Evolutionary conservation across 2,888 invertebrate genomes (phyloP), one percentile per base, ranked within the genome.

Genomic region (Acleris sparsana): DNA sequence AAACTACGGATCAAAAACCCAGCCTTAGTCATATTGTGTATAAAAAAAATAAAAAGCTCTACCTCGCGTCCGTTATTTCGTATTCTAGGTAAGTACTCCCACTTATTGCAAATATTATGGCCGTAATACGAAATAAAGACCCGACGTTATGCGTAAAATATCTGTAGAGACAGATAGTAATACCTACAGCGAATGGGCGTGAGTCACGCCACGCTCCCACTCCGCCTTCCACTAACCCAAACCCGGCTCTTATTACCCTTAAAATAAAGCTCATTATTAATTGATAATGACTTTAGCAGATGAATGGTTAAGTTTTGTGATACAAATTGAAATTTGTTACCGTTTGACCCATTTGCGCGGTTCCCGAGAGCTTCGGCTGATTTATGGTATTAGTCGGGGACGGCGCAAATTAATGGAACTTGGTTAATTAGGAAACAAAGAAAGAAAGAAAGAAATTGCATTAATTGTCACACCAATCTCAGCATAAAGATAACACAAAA

Each of bases 251-350:
- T 53, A 52, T 33, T 0, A 1, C 9, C 18, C 0, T n/a, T n/a
- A n/a, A n/a, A 25, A 46, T 48, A 66, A 46, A 52, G 57, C 13
- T 2, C 18, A 25, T 18, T 39, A 18, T 66, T 57, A 39, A 13
- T 5, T 25, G 0, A 18, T 17, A 16, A 18, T 46, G 1, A 7
- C 17, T 53, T 39, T 20, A 0, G 11, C 1, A 52, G 48, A 17
- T 3, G 48, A 9, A 33, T 11, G 39, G 1, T 16, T 39, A 25
- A 57, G 22, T 56, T 52, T n/a, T 52, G 66, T 39, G 13, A 33
- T 51, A 52, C 61, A 66, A 66, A 66, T 66, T 66, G 61, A 66
- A 66, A 62, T 57, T 66, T 57, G 66, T 48, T 62, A 57, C 48
- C 52, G 25, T 66, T 66, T 66, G 66, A 66, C 66, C 66, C 57